Conservation (phyloP, 2,113 vertebrate genomes). For the pig (Sus scrofa) region DNA sequence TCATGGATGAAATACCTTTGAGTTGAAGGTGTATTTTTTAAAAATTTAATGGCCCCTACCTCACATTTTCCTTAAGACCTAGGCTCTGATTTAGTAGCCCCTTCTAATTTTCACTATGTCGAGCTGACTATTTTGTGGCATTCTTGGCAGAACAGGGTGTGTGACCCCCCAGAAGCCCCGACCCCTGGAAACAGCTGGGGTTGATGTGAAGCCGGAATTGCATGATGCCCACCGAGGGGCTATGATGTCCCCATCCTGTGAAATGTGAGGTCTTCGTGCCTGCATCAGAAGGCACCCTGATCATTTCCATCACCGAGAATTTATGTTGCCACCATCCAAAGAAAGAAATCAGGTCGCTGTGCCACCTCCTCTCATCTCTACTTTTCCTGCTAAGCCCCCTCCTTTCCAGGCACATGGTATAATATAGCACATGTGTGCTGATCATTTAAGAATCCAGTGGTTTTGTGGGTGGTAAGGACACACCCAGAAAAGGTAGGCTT, state of each 20-base stretch:
- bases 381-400: not conserved
- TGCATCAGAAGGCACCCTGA: not conserved
- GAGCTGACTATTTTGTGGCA: not conserved
- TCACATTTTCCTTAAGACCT: not conserved
- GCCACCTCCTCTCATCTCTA: not conserved
- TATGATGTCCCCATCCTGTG: not conserved
- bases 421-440: accelerated
- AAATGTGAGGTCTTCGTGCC: not conserved
- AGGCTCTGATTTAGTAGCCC: not conserved
- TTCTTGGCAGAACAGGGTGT: not conserved
- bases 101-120: accelerated
- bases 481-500: not conserved
- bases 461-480: not conserved
- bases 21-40: not conserved
- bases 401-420: not conserved
- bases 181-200: not conserved
- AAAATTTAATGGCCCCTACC: not conserved
- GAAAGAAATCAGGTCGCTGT: not conserved
- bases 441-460: not conserved
- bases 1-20: not conserved
- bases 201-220: not conserved
- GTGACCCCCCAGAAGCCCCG: not conserved
- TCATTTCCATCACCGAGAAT: not conserved
- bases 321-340: not conserved
- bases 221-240: not conserved